Evolutionary conservation across 1,140 invertebrate species (phyloP).

Genomic region (Scaptodrosophila lebanonensis): DNA sequence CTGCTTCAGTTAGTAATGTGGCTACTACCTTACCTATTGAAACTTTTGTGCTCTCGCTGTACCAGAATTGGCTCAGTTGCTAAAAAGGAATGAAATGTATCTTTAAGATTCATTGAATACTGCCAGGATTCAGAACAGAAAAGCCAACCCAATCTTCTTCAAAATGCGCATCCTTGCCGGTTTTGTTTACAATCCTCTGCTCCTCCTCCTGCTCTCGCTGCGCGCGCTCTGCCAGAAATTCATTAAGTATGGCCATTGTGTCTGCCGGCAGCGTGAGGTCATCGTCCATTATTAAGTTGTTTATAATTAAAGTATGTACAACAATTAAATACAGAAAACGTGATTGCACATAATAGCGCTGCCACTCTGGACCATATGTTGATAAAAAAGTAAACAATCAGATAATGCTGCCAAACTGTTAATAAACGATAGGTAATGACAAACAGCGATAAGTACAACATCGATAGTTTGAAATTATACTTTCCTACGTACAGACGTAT

Average conservation of each 20-base stretch:
- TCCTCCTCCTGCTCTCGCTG: conserved; percentile 80
- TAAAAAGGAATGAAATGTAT: conserved; percentile 80
- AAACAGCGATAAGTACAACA: too few relatives aligned
- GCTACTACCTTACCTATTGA: conserved; percentile 82
- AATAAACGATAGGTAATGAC: too few relatives aligned
- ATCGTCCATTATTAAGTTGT: conserved; percentile 76
- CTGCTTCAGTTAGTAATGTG: conserved; percentile 26
- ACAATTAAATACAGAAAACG: conserved; percentile 24
- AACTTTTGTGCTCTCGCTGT: conserved; percentile 86
- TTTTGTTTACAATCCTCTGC: conserved; percentile 77
- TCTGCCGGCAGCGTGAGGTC: conserved; percentile 84
- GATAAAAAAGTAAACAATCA: too few relatives aligned
- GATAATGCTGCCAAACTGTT: too few relatives aligned
- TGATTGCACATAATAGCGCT: too few relatives aligned
- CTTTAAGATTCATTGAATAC: too few relatives aligned
- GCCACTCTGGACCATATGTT: too few relatives aligned
- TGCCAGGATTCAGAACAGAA: too few relatives aligned
- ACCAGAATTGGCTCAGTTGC: conserved; percentile 99
- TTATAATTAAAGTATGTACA: too few relatives aligned
- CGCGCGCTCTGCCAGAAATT: conserved; percentile 88
- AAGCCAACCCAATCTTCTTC: conserved; percentile 91
- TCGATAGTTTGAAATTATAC: too few relatives aligned
- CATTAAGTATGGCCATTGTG: conserved; percentile 86
- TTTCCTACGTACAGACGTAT: too few relatives aligned
- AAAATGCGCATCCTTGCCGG: conserved; percentile 80